Evolutionary conservation across 2,113 vertebrate genomes (phyloP).

Genomic region (Macquaria ambigua): DNA sequence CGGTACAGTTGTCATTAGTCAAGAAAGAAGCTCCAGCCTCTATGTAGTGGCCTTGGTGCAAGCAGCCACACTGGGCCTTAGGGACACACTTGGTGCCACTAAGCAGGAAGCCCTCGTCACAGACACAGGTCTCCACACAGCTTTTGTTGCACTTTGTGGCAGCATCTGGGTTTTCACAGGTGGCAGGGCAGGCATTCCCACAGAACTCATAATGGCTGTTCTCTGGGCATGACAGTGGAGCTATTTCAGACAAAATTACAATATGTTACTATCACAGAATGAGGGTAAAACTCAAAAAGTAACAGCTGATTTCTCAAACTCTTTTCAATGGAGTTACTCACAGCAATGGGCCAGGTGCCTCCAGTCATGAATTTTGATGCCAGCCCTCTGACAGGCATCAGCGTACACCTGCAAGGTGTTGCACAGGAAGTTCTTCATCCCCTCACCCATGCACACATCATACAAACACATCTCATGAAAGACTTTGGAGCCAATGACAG

Average conservation of each 20-base stretch:
- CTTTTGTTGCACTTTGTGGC: conserved; percentile 49
- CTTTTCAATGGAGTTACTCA: conserved; percentile 43
- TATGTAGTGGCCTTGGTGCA: conserved; percentile 48
- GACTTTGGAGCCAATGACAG: conserved; percentile 51
- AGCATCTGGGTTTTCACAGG: conserved; percentile 65
- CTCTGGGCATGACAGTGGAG: conserved; percentile 54
- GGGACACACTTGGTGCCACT: conserved; percentile 60
- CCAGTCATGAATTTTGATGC: conserved; percentile 60
- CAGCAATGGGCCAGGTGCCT: conserved; percentile 40
- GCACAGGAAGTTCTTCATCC: conserved; percentile 70
- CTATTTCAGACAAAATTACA: conserved; percentile 25
- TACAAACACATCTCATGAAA: conserved; percentile 80
- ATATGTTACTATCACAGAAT: background rate
- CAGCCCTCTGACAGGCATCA: conserved; percentile 72
- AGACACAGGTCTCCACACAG: conserved; percentile 71
- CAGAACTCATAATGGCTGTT: conserved; percentile 77
- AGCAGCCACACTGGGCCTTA: conserved; percentile 63
- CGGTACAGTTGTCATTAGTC: conserved; percentile 56
- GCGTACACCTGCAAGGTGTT: conserved; percentile 76
- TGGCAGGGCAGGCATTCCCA: conserved; percentile 65
- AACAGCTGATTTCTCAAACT: background rate
- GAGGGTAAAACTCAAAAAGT: background rate
- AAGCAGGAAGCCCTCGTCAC: conserved; percentile 65
- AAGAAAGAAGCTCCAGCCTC: conserved; percentile 67
- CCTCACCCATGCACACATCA: conserved; percentile 75